Percentiles rank a stretch among this genome's conserved stretches.
phyloP scores from a whole-genome alignment of 2,888 invertebrate genomes.

The Muschampia plurimacula region DNA sequence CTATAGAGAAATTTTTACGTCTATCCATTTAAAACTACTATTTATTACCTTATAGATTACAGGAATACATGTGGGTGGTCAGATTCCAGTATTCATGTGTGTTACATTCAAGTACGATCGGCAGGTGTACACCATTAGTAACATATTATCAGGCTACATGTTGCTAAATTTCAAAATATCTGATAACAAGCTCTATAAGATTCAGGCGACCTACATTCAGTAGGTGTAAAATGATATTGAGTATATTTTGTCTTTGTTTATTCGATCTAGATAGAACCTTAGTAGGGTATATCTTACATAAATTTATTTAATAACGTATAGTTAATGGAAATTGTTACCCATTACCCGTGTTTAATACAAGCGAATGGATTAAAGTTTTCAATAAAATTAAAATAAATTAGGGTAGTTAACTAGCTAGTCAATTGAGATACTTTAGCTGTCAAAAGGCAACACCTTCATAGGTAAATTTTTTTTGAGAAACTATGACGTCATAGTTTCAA shows the following conservation, averaged over 20 bases:
- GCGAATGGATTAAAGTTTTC: too few relatives aligned
- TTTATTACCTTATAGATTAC: not conserved
- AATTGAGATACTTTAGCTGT: too few relatives aligned
- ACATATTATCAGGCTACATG: not conserved
- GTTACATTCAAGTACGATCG: not conserved
- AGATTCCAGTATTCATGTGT: not conserved
- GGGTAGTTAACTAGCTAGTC: too few relatives aligned
- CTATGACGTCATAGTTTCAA: too few relatives aligned
- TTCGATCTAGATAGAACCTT: not conserved
- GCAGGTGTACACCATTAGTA: conserved; percentile 30
- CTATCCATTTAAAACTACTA: not conserved
- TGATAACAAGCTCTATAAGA: not conserved
- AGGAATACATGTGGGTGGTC: not conserved
- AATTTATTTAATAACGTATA: too few relatives aligned
- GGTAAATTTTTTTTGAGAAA: too few relatives aligned
- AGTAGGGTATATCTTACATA: not conserved
- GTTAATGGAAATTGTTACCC: too few relatives aligned
- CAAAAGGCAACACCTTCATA: too few relatives aligned
- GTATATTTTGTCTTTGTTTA: conserved; percentile 26
- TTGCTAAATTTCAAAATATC: conserved; percentile 19
- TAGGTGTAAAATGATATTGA: not conserved
- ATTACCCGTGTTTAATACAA: too few relatives aligned
- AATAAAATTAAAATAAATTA: too few relatives aligned
- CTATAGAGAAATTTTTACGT: too few relatives aligned
- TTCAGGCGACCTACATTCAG: conserved; percentile 8